These are phyloP conservation scores for Bufo gargarizans DNA, from an alignment of 2,113 vertebrate species.

Conservation along the genomic window DNA sequence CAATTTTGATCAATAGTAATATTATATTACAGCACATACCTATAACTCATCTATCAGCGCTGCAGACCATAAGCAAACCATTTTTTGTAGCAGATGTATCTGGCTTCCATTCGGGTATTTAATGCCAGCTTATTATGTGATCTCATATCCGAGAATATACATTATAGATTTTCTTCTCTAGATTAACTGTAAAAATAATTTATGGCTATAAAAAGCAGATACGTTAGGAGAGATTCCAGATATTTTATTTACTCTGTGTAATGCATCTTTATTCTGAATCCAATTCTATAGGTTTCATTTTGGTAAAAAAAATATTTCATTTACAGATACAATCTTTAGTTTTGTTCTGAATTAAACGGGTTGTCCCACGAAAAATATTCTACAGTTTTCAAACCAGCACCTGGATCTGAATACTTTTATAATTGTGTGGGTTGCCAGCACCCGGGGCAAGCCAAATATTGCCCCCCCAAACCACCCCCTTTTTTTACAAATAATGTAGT, in stretches of 20 bases:
- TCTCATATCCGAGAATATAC: conserved; percentile 57
- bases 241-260: conserved; percentile 12
- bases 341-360: no score
- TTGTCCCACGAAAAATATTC: no score
- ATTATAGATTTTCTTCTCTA: conserved; percentile 49
- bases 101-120: conserved; percentile 37
- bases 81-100: conserved; percentile 20
- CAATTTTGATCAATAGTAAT: conserved; percentile 18
- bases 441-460: no score
- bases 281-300: no score
- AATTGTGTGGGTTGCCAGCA: no score
- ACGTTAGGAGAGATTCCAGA: conserved; percentile 12
- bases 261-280: background rate
- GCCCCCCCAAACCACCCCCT: no score
- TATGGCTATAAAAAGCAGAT: conserved; percentile 31
- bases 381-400: no score
- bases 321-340: no score
- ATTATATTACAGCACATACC: conserved; percentile 33
- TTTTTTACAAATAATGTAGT: no score
- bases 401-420: no score
- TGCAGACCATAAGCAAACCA: conserved; percentile 22
- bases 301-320: no score
- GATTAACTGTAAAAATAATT: conserved; percentile 54
- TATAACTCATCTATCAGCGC: conserved; percentile 6
- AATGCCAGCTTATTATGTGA: conserved; percentile 51